Conservation (phyloP, 2,888 invertebrate species). For the Leuctra nigra region DNA sequence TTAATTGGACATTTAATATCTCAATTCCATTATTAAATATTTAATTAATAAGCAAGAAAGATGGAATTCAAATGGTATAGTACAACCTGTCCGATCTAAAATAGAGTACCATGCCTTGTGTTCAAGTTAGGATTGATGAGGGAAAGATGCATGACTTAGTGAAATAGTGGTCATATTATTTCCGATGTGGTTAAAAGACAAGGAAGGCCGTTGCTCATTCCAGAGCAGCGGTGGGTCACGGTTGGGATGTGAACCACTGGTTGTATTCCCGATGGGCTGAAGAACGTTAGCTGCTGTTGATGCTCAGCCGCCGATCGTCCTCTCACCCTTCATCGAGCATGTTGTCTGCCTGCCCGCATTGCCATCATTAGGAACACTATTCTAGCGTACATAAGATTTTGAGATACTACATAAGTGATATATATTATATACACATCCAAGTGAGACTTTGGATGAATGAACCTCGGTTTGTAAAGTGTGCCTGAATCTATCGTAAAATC, state of each 20-base stretch:
- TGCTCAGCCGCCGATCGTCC: background rate
- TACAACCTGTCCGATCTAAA: no score
- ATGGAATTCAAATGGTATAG: no score
- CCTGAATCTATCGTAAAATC: constrained; percentile 9
- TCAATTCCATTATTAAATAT: no score
- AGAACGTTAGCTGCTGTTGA: constrained; percentile 29
- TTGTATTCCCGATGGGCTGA: constrained; percentile 32
- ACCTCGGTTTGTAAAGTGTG: constrained; percentile 18
- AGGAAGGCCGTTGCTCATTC: constrained; percentile 31
- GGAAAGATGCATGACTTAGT: no score
- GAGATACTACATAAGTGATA: constrained; percentile 21
- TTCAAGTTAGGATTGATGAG: no score
- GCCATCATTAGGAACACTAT: background rate
- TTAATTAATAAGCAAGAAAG: no score
- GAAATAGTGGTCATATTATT: background rate
- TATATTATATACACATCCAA: constrained; percentile 18
- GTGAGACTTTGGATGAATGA: constrained; percentile 21
- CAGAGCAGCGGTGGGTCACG: constrained; percentile 34
- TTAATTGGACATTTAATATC: no score
- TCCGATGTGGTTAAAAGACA: constrained; percentile 7
- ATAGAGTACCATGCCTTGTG: no score
- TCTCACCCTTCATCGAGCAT: background rate
- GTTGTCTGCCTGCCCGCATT: background rate
- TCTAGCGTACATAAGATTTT: background rate
- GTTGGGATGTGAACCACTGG: constrained; percentile 33